Evolutionary conservation across 2,888 invertebrate genomes (phyloP).

Genomic region (Zaprionus bogoriensis): DNA sequence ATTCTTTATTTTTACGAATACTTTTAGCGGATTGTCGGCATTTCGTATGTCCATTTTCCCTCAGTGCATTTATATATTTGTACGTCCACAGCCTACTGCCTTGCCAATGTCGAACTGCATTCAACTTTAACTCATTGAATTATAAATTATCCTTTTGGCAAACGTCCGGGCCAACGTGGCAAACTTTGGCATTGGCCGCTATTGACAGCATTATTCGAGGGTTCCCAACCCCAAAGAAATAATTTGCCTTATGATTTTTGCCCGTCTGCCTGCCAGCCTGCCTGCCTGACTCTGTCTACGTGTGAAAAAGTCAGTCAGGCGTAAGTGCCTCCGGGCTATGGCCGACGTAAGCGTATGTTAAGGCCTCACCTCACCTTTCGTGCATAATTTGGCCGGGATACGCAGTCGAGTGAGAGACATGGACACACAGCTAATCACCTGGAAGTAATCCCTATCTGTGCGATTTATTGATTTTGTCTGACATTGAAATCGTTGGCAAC

Average conservation of each 20-base stretch:
- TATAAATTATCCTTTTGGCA: conserved; percentile 61
- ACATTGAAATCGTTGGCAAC: conserved; percentile 58
- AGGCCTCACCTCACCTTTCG: conserved; percentile 37
- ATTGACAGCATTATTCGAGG: conserved; percentile 70
- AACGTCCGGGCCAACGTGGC: conserved; percentile 45
- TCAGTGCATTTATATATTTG: conserved; percentile 18
- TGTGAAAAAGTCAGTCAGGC: conserved; percentile 73
- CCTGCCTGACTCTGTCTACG: conserved; percentile 43
- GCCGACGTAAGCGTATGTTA: conserved; percentile 40
- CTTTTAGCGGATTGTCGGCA: too few species aligned
- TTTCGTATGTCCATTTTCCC: not conserved
- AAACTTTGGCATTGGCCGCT: conserved; percentile 64
- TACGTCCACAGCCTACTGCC: conserved; percentile 14
- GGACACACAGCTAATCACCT: conserved; percentile 74
- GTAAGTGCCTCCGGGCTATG: conserved; percentile 61
- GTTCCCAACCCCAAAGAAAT: conserved; percentile 36
- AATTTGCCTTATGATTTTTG: conserved; percentile 70
- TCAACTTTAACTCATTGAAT: conserved; percentile 78
- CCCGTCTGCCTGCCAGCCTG: conserved; percentile 19
- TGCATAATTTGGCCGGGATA: conserved; percentile 50
- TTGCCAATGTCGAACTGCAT: conserved; percentile 66
- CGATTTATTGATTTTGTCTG: conserved; percentile 75
- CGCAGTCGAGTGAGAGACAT: conserved; percentile 67
- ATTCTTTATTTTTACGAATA: too few species aligned
- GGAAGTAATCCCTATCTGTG: conserved; percentile 69